Base-by-base conservation (phyloP, 2,797 vertebrate species). In the Lindbergichthys nudifrons region DNA sequence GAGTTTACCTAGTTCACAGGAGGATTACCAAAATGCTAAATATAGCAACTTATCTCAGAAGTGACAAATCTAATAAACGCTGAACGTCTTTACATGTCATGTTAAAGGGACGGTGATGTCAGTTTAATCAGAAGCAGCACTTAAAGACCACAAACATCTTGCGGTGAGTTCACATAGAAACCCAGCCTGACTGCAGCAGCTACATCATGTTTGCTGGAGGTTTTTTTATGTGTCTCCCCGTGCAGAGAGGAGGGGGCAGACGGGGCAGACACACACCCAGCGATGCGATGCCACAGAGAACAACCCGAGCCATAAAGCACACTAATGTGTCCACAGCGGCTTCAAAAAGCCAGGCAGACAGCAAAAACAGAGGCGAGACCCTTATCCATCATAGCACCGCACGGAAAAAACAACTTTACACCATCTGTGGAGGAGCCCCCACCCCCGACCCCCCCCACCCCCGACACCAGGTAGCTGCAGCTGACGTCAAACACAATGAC, bases 321-420 rank as follows among this genome's bases (percentile, higher is more conserved):
- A 87, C 73, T 82, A 84, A 91, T 87, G 86, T 81, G 83, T 86
- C 86, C 80, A 77, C 80, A 89, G 82, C 77, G 82, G 74, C 84
- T 81, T 83, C 70, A 72, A 80, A 66, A 77, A 67, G 30, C 12
- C 3, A 84, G 75, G 63, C 66, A 84, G 78, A 73, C 75, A 82
- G 81, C 54, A 67, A 79, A 79, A 85, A 83, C 65, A 76, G 71
- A 81, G 68, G 69, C 61, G 21, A 56, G 70, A 57, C 71, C 70
- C 67, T 83, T 58, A 85, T 89, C 84, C 62, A 85, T 90, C 89
- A 87, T 13, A 26, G 58, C 58, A 75, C 80, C 58, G 74, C 73
- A 73, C 65, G 52, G 80, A 66, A 75, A 78, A 78, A 88, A 89
- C 77, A 86, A 87, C 77, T 80, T 83, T 50, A 74, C 53, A 59